Base-by-base conservation (phyloP, 1,140 invertebrate genomes). In the Microplitis demolitor region DNA sequence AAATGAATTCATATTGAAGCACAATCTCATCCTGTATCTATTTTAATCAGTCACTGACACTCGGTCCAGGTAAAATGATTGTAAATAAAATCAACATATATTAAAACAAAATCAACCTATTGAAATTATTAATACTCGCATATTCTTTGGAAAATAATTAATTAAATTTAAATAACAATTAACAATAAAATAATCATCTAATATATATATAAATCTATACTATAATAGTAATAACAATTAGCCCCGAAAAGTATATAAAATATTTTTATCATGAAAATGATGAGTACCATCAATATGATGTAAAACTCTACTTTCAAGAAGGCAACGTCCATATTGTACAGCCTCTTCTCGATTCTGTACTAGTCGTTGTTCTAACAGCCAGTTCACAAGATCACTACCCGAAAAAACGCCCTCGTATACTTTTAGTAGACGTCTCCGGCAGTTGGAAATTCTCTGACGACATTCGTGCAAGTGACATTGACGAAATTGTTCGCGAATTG, bases 401-500 rank as follows among this genome's bases (percentile, higher is more conserved):
- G 92, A 92, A 82, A 98, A 98, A 9, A 94, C 95, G 74, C 90
- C 89, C 50, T 89, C 89, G 78, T 96, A 95, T 4, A 91, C 89
- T 74, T 91, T 91, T 74, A 96, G 89, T 64, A 93, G 87, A 88
- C 92, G 92, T 77, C 93, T 90, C 50, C 79, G 87, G 80, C 82
- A 85, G 66, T 82, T 90, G 14, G 94, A 92, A 81, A 98, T 95
- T 54, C 93, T 92, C 73, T 89, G 88, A 61, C 90, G 90, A 87
- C 96, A 97, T 76, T 93, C 93, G 8, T 92, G 90, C 80, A 95
- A 88, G 84, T 98, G 93, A 84, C 96, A 94, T 35, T 90, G 92
- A 24, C 91, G 90, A 85, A 98, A 98, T 82, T 97, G 95, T 74
- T 97, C 94, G 80, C 96, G 96, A 60, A 96, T 92, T 73, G 93